Conservation (phyloP, 2,797 vertebrate genomes). For the Trematomus bernacchii region DNA sequence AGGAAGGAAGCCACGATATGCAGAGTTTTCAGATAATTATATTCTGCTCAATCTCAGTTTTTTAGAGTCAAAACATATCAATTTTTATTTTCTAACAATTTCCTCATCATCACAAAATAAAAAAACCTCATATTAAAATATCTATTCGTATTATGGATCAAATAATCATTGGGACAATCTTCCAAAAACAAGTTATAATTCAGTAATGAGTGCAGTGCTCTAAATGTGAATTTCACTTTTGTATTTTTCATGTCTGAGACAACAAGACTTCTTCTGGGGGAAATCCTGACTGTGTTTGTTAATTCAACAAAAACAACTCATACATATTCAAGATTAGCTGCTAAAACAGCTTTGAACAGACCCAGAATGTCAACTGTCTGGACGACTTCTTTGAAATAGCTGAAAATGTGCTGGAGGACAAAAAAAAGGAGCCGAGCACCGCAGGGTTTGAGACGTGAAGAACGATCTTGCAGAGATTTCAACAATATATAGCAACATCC, state of each 20-base stretch:
- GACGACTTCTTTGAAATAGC: constrained; percentile 60
- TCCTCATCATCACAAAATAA: not conserved
- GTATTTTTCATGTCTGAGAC: not conserved
- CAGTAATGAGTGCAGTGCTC: not conserved
- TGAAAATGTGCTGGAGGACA: constrained; percentile 33
- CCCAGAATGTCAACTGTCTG: constrained; percentile 43
- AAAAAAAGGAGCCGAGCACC: constrained; percentile 23
- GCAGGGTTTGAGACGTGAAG: constrained; percentile 58
- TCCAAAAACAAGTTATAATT: not conserved
- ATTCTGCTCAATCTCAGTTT: not conserved
- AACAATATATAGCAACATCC: constrained; percentile 65
- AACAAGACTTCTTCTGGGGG: not conserved
- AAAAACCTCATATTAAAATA: not conserved
- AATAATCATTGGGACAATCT: not conserved
- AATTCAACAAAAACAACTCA: constrained; percentile 20
- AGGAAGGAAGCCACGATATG: not conserved
- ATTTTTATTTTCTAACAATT: not conserved
- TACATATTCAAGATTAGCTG: constrained; percentile 44
- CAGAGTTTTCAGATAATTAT: not conserved
- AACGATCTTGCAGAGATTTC: constrained; percentile 63
- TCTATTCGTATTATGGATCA: not conserved
- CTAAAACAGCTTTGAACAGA: constrained; percentile 49
- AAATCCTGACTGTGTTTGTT: constrained; percentile 20
- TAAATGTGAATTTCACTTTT: constrained; percentile 11
- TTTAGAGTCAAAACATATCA: not conserved